Base-by-base conservation (phyloP, 2,888 invertebrate genomes). In the Heteromurus nitidus region DNA sequence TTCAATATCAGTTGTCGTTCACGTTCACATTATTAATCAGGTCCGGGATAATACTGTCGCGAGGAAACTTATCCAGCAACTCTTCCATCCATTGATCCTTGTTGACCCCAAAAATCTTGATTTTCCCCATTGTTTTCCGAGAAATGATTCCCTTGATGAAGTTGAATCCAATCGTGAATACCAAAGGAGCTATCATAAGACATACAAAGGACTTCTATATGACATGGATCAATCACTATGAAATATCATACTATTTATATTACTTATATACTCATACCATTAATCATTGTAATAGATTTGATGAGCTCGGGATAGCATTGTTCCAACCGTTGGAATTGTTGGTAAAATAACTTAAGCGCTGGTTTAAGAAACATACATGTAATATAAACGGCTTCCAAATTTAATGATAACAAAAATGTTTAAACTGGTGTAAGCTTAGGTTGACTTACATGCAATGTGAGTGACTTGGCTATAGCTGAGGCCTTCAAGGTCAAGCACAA, bases 261-360 rank as follows among this genome's bases (percentile, higher is more conserved):
- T 5, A 22, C 3, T 69, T 36, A n/a, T n/a, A n/a, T n/a, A n/a
- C n/a, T 9, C 62, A 68, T 62, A 81, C 80, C 75, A 28, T 81
- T 81, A 13, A 81, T 75, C 16, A 81, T 47, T 5, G 26, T 60
- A 7, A 75, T 42, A 28, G 50, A 68, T 47, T 81, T 81, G 22
- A 81, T 69, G 9, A 81, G 11, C 47, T 81, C 80, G n/a, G 80
- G 80, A 28, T 75, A 81, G 64, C 80, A 81, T 47, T 81, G 80
- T 24, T 81, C 80, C 16, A 69, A 30, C 26, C 64, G 68, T 55
- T 74, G 80, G 28, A 74, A 81, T 20, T 75, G 74, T 20, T 69
- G 69, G 26, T 74, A 81, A 26, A 81, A 81, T 0, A 74, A 62
- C 18, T 81, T 81, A 62, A 81, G 68, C 2, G 74, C 62, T 62